Conservation (phyloP, 2,113 vertebrate species). For the Hoplias malabaricus region DNA sequence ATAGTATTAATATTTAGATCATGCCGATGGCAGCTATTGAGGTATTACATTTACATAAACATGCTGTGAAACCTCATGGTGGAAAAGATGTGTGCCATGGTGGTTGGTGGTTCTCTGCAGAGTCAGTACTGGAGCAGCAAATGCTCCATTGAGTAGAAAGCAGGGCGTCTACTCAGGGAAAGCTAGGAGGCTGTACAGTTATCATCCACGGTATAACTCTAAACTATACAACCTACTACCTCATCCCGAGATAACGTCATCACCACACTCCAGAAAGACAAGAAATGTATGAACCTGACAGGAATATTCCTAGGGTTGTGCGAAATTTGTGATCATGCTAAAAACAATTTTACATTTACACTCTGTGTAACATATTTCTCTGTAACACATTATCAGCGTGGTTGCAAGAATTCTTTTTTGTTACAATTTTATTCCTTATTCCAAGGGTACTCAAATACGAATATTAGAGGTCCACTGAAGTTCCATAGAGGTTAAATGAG, state of each 20-base stretch:
- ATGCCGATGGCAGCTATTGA: too few species aligned
- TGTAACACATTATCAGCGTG: too few species aligned
- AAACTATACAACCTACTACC: slow-evolving; percentile 99
- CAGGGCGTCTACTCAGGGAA: slow-evolving; percentile 84
- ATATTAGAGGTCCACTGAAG: too few species aligned
- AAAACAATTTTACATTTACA: too few species aligned
- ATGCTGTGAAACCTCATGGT: neutral
- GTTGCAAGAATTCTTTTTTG: too few species aligned
- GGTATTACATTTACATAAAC: too few species aligned
- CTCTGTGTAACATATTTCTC: too few species aligned
- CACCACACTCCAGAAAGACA: neutral
- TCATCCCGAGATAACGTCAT: slow-evolving; percentile 86
- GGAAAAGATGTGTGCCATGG: neutral
- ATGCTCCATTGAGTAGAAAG: neutral
- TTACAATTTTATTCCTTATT: too few species aligned
- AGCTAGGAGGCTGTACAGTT: slow-evolving; percentile 99
- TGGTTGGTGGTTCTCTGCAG: neutral
- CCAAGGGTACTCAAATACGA: too few species aligned
- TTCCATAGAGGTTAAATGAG: too few species aligned
- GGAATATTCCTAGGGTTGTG: neutral
- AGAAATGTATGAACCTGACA: neutral
- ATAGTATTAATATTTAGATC: too few species aligned
- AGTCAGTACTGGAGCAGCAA: neutral
- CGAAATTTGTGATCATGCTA: neutral
- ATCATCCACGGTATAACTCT: slow-evolving; percentile 98